A percentile compares a stretch with the other conserved stretches of the same genome.
phyloP scores from a whole-genome alignment of 1,140 invertebrate genomes.

The Sarcophaga peregrina region DNA sequence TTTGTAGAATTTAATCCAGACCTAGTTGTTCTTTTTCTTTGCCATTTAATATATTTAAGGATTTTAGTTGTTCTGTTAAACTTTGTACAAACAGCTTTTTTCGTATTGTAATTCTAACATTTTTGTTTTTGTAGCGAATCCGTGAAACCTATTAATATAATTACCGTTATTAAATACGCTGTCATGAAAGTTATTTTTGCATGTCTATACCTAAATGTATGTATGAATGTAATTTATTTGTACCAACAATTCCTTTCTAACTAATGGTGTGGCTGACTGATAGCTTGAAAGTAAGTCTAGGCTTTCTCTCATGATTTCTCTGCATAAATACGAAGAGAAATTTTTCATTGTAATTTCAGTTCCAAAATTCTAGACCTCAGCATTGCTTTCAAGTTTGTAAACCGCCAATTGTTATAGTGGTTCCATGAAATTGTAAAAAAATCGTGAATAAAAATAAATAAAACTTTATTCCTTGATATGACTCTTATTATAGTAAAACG shows the following conservation, averaged over 20 bases:
- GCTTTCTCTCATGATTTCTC: too few species aligned
- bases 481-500: too few species aligned
- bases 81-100: background rate
- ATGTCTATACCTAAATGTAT: too few species aligned
- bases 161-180: conserved; percentile 40
- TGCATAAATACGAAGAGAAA: too few species aligned
- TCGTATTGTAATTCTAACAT: background rate
- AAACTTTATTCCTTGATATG: too few species aligned
- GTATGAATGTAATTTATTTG: conserved; percentile 25
- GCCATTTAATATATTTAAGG: background rate
- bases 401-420: too few species aligned
- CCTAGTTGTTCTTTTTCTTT: background rate
- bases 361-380: too few species aligned
- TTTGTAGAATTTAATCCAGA: conserved; percentile 12
- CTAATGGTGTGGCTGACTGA: background rate
- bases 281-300: background rate
- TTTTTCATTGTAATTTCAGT: too few species aligned
- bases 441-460: too few species aligned
- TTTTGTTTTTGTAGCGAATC: conserved; percentile 29
- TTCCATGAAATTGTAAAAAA: too few species aligned
- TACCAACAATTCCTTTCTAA: background rate
- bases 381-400: too few species aligned
- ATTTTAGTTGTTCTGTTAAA: conserved; percentile 30
- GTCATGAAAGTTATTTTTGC: conserved; percentile 38
- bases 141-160: conserved; percentile 37